Evolutionary conservation across 2,888 invertebrate species (phyloP).

Genomic region (Aradus depressus): DNA sequence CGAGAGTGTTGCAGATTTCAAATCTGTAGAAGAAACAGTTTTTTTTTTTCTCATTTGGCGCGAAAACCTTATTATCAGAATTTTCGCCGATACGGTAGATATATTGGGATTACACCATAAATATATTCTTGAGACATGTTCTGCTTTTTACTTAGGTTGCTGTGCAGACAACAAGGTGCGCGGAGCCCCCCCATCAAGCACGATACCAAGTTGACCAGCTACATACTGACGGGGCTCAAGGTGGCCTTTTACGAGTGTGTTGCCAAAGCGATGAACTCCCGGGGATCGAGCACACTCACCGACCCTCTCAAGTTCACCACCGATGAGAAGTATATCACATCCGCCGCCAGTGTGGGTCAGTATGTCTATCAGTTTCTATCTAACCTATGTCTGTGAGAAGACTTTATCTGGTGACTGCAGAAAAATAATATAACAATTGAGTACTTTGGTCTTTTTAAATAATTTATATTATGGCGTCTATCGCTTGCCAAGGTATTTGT

Average conservation of each 20-base stretch:
- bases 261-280: conserved; percentile 68
- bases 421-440: no score
- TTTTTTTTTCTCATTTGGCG: no score
- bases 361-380: no score
- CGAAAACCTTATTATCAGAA: no score
- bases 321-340: conserved; percentile 59
- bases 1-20: no score
- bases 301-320: conserved; percentile 62
- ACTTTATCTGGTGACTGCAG: no score
- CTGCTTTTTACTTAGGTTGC: conserved; percentile 43
- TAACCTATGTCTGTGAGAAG: no score
- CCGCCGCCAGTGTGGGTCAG: conserved; percentile 44
- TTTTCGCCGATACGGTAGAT: not conserved
- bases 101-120: not conserved
- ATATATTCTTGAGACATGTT: not conserved
- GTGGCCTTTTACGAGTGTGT: conserved; percentile 67
- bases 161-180: conserved; percentile 59
- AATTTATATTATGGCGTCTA: no score
- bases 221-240: conserved; percentile 57
- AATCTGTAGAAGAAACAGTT: no score
- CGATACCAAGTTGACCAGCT: conserved; percentile 60
- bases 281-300: conserved; percentile 65
- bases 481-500: no score
- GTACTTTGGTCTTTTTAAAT: no score
- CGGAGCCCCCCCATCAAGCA: conserved; percentile 49